phyloP scores from a whole-genome alignment of 2,888 invertebrate species.

The Aphrophora alni region DNA sequence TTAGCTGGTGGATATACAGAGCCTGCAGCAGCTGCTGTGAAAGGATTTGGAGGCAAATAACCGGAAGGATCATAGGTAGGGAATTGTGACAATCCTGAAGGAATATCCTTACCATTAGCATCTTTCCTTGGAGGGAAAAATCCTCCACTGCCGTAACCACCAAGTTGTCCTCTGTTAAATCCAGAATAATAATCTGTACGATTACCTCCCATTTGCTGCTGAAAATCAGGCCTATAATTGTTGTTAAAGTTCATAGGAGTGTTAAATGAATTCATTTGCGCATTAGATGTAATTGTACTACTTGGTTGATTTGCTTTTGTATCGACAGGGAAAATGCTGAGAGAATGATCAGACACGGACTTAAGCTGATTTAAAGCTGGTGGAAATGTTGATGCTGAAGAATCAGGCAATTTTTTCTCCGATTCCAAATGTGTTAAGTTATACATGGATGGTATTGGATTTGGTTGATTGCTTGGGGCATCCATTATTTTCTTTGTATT shows the following conservation, averaged over 20 bases:
- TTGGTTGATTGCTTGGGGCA: neutral
- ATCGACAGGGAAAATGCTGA: constrained; percentile 33
- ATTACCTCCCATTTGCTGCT: constrained; percentile 14
- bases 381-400: constrained; percentile 2
- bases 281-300: constrained; percentile 14
- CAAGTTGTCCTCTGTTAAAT: constrained; percentile 25
- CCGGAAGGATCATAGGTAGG: constrained; percentile 21
- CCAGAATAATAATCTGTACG: constrained; percentile 33
- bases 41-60: constrained; percentile 44
- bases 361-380: constrained; percentile 21
- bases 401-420: neutral
- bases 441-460: neutral
- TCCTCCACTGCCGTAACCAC: constrained; percentile 20
- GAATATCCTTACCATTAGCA: constrained; percentile 25
- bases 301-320: constrained; percentile 13
- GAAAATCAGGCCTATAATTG: constrained; percentile 33
- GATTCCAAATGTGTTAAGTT: neutral
- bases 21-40: constrained; percentile 47
- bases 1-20: constrained; percentile 12
- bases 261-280: constrained; percentile 23
- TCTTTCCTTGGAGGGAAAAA: constrained; percentile 34
- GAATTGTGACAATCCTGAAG: constrained; percentile 16
- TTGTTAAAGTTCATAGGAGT: constrained; percentile 17
- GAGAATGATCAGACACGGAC: constrained; percentile 18
- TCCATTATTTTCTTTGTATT: neutral